Conservation (phyloP, 2,113 vertebrate species). For the Pterocles orientalis region DNA sequence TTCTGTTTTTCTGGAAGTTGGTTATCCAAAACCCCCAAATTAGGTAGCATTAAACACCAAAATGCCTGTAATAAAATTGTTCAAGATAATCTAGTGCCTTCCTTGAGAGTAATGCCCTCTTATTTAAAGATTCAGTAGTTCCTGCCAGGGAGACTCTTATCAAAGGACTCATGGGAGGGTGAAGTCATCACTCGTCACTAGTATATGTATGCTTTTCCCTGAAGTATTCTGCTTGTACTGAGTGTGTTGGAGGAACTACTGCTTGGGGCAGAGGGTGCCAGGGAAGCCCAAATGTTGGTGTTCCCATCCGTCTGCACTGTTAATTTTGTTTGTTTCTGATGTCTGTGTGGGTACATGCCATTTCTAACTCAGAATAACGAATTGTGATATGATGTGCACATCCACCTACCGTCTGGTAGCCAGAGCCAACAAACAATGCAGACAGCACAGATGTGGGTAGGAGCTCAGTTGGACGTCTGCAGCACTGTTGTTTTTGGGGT, state of each 20-base stretch:
- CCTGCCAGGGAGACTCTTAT: neutral
- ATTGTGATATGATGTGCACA: neutral
- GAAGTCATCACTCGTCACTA: neutral
- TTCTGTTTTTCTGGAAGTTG: neutral
- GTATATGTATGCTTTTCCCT: neutral
- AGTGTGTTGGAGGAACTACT: neutral
- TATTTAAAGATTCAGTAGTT: neutral
- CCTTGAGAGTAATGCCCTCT: neutral
- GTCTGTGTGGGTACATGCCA: neutral
- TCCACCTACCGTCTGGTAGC: neutral
- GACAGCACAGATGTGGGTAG: neutral
- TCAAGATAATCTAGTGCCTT: neutral
- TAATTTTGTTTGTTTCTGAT: neutral
- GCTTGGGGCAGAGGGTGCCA: neutral
- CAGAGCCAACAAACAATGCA: neutral
- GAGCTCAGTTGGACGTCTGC: neutral
- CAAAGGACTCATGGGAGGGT: neutral
- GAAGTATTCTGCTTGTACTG: neutral
- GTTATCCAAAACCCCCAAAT: neutral
- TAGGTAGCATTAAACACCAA: neutral
- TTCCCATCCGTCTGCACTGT: neutral
- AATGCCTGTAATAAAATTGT: neutral
- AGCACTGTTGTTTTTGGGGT: neutral
- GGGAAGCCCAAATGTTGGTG: fast-evolving
- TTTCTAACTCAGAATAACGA: neutral